phyloP scores from a whole-genome alignment of 2,113 vertebrate species.

The Elephas maximus region DNA sequence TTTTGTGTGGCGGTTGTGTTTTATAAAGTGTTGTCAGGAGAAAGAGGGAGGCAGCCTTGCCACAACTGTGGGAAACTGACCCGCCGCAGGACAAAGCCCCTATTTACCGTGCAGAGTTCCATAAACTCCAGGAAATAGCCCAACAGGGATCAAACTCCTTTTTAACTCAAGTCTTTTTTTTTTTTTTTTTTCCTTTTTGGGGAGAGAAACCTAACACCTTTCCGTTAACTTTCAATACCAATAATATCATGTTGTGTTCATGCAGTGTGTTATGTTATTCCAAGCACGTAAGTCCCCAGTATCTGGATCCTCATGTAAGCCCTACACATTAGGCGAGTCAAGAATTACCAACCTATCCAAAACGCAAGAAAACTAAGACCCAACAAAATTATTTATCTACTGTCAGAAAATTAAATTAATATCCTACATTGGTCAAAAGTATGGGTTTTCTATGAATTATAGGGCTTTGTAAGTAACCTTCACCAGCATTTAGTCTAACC shows the following conservation, averaged over 20 bases:
- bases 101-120: conserved; percentile 48
- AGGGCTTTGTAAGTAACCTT: conserved; percentile 47
- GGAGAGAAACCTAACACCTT: conserved; percentile 57
- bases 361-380: conserved; percentile 25
- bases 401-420: conserved; percentile 33
- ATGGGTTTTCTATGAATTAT: not conserved
- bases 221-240: conserved; percentile 41
- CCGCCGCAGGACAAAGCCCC: conserved; percentile 58
- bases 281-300: not conserved
- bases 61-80: conserved; percentile 54
- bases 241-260: conserved; percentile 35
- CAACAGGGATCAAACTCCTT: conserved; percentile 51
- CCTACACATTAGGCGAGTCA: not conserved
- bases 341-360: not conserved
- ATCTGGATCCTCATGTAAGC: not conserved
- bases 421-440: not conserved
- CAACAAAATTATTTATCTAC: conserved; percentile 40
- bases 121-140: conserved; percentile 62
- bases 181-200: not conserved
- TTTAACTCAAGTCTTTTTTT: conserved; percentile 20
- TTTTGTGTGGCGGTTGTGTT: conserved; percentile 39
- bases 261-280: not conserved
- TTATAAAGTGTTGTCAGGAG: conserved; percentile 68
- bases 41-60: conserved; percentile 23
- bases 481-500: not conserved